Evolutionary conservation across 2,113 vertebrate genomes (phyloP).

Genomic region (Agapornis roseicollis): DNA sequence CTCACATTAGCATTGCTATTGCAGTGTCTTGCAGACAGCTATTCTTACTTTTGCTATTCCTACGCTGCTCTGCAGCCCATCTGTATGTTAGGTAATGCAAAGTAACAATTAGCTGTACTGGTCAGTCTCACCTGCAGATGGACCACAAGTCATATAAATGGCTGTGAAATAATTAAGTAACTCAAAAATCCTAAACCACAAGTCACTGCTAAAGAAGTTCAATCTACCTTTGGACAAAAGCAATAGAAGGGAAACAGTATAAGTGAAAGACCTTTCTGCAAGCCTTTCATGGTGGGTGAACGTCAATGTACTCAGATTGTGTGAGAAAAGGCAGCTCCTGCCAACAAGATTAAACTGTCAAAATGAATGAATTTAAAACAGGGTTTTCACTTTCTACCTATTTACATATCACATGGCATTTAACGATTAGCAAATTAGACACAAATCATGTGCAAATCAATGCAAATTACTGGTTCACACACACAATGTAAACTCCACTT

Average conservation of each 20-base stretch:
- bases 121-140: neutral
- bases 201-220: neutral
- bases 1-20: neutral
- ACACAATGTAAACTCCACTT: conserved; percentile 59
- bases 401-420: conserved; percentile 50
- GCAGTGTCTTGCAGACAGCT: neutral
- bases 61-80: neutral
- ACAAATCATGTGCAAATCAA: conserved; percentile 68
- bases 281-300: neutral
- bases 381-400: neutral
- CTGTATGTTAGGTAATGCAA: neutral
- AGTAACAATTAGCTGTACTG: neutral
- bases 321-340: neutral
- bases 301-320: neutral
- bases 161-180: neutral
- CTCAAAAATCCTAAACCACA: neutral
- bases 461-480: conserved; percentile 59
- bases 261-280: neutral
- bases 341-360: neutral
- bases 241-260: neutral
- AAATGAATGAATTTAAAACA: conserved; percentile 32
- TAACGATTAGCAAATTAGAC: conserved; percentile 61
- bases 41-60: neutral
- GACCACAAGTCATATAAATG: neutral
- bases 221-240: neutral